Percentiles rank a stretch among this genome's conserved stretches.
These are phyloP conservation scores for Thalassoma bifasciatum DNA, from an alignment of 2,113 vertebrate genomes.

Conservation along the genomic window DNA sequence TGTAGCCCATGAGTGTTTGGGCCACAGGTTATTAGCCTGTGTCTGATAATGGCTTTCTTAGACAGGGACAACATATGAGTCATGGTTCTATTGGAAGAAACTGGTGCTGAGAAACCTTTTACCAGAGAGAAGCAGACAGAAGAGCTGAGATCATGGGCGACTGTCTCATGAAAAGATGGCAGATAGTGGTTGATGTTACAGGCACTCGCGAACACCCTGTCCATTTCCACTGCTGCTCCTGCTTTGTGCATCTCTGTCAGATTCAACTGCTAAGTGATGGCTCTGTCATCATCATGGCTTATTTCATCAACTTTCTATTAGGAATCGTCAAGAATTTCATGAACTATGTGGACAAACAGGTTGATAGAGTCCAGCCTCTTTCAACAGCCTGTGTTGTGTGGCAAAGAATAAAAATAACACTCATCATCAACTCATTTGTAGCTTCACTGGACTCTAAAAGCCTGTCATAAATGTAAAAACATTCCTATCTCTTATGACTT, in stretches of 20 bases:
- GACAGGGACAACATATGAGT: background rate
- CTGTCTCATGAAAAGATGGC: background rate
- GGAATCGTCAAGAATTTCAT: background rate
- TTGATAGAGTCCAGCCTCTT: background rate
- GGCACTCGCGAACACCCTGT: constrained; percentile 1
- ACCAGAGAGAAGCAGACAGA: background rate
- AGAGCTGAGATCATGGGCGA: background rate
- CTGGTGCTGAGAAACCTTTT: constrained; percentile 1
- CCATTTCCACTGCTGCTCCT: constrained; percentile 12
- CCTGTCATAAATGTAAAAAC: too few species aligned
- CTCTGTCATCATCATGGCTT: background rate
- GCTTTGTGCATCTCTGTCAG: constrained; percentile 14
- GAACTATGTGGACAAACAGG: background rate
- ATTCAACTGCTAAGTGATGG: constrained; percentile 5
- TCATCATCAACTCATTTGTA: background rate
- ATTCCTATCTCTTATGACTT: background rate
- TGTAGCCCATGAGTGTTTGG: background rate
- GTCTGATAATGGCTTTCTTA: background rate
- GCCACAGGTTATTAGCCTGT: background rate
- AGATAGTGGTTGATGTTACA: background rate
- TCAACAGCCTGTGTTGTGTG: background rate
- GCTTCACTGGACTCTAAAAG: background rate
- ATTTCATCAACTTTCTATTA: constrained; percentile 2
- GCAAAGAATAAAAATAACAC: background rate
- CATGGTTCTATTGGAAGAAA: background rate